These are phyloP conservation scores for Trissoscelio sp. DNA, from an alignment of 2,888 invertebrate genomes.

Conservation along the genomic window DNA sequence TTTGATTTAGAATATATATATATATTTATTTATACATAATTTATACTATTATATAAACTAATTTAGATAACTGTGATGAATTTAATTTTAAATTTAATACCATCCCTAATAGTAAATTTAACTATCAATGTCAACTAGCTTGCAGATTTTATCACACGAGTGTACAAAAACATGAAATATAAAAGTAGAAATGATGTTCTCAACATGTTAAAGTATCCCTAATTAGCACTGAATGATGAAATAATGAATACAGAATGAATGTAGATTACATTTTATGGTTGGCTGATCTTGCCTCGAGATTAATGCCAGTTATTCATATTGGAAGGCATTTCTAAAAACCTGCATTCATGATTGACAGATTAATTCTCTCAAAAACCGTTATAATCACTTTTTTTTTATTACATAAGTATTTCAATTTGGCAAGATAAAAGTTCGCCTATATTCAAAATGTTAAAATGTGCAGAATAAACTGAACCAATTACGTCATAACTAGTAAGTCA, in stretches of 20 bases:
- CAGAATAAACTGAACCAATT: too few relatives aligned
- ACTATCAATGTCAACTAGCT: background rate
- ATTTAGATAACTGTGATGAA: too few relatives aligned
- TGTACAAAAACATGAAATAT: background rate
- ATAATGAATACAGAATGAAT: constrained; percentile 40
- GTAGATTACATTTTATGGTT: constrained; percentile 45
- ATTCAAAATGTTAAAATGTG: too few relatives aligned
- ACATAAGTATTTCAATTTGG: too few relatives aligned
- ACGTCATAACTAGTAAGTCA: too few relatives aligned
- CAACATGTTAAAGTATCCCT: constrained; percentile 30
- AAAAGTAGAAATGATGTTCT: constrained; percentile 10
- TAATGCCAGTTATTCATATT: constrained; percentile 26
- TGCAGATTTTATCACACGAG: background rate
- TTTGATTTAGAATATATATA: too few relatives aligned
- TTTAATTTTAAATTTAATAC: too few relatives aligned
- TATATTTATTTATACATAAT: too few relatives aligned
- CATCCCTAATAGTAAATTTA: too few relatives aligned
- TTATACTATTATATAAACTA: too few relatives aligned
- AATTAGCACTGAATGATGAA: constrained; percentile 41
- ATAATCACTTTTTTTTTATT: too few relatives aligned
- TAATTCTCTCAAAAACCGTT: constrained; percentile 40
- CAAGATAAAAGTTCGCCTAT: too few relatives aligned
- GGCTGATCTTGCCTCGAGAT: constrained; percentile 41
- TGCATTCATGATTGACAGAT: constrained; percentile 36
- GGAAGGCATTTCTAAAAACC: constrained; percentile 30